phyloP scores from a whole-genome alignment of 2,888 invertebrate genomes.

The Drosophila cracens region DNA sequence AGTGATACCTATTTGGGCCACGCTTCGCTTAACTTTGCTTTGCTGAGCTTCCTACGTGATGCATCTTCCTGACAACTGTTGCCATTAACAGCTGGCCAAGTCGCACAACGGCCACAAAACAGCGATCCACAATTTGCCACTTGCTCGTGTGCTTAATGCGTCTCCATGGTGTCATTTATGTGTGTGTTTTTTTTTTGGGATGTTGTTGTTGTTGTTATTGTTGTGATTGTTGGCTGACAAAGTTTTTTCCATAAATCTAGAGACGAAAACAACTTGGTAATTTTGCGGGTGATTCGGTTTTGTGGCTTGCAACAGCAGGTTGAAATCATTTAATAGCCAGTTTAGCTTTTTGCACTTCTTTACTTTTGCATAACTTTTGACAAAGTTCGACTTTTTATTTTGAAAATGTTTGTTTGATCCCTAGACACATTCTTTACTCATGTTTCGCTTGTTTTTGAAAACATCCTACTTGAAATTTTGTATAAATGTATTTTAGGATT shows the following conservation, averaged over 20 bases:
- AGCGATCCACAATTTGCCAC: conserved; percentile 46
- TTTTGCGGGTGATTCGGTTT: conserved; percentile 62
- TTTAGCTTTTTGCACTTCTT: conserved; percentile 14
- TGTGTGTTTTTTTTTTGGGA: conserved; percentile 36
- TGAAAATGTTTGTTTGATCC: neutral
- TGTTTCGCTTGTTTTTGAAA: neutral
- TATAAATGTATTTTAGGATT: neutral
- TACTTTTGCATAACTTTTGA: neutral
- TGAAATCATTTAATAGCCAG: conserved; percentile 38
- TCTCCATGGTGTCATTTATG: conserved; percentile 67
- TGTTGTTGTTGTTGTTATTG: conserved; percentile 16
- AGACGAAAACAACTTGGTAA: conserved; percentile 44
- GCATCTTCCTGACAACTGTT: conserved; percentile 70
- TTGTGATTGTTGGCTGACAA: conserved; percentile 51
- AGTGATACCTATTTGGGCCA: conserved; percentile 28
- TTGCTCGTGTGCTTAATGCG: conserved; percentile 67
- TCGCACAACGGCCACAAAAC: conserved; percentile 27
- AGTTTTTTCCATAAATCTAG: conserved; percentile 65
- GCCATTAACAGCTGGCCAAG: conserved; percentile 75
- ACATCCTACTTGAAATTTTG: neutral
- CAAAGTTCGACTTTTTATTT: neutral
- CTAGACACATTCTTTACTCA: neutral
- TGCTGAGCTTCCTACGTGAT: conserved; percentile 37
- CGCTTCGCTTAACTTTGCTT: conserved; percentile 1
- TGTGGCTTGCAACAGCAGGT: conserved; percentile 43